These are phyloP conservation scores for Andrena trimmerana DNA, from an alignment of 2,888 invertebrate genomes.

Conservation along the genomic window DNA sequence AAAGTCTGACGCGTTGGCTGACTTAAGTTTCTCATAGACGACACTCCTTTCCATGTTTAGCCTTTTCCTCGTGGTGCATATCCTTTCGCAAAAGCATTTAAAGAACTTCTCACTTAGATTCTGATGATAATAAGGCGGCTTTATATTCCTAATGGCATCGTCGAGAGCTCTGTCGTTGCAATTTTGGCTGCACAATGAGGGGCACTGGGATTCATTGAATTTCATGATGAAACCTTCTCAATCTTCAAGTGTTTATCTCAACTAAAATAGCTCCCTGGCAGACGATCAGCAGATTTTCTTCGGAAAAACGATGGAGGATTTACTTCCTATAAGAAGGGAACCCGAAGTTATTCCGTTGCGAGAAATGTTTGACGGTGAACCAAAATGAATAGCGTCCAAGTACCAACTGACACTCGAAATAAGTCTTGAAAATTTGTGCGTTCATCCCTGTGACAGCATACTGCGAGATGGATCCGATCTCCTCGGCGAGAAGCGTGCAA, in stretches of 20 bases:
- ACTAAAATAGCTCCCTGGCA: not conserved
- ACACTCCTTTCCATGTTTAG: conserved; percentile 87
- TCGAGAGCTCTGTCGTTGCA: not conserved
- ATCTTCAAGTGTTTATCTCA: conserved; percentile 10
- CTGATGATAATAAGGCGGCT: not conserved
- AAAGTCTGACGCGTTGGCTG: conserved; percentile 18
- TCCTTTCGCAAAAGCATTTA: conserved; percentile 85
- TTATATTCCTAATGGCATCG: not conserved
- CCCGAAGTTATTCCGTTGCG: conserved; percentile 67
- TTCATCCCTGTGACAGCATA: conserved; percentile 66
- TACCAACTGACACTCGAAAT: not conserved
- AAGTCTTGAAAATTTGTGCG: not conserved
- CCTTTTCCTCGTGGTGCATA: conserved; percentile 86
- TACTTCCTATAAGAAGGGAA: conserved; percentile 39
- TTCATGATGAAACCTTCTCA: conserved; percentile 12
- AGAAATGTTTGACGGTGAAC: conserved; percentile 74
- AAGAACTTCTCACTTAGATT: conserved; percentile 43
- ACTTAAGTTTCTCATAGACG: conserved; percentile 84
- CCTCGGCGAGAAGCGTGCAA: conserved; percentile 60
- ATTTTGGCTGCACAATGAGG: not conserved
- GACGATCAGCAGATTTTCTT: conserved; percentile 24
- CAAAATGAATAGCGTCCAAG: not conserved
- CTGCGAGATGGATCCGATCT: conserved; percentile 76
- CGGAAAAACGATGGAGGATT: conserved; percentile 29
- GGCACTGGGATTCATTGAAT: conserved; percentile 4